These are phyloP conservation scores for Etia nguti DNA, from an alignment of 2,113 vertebrate genomes.

Conservation along the genomic window DNA sequence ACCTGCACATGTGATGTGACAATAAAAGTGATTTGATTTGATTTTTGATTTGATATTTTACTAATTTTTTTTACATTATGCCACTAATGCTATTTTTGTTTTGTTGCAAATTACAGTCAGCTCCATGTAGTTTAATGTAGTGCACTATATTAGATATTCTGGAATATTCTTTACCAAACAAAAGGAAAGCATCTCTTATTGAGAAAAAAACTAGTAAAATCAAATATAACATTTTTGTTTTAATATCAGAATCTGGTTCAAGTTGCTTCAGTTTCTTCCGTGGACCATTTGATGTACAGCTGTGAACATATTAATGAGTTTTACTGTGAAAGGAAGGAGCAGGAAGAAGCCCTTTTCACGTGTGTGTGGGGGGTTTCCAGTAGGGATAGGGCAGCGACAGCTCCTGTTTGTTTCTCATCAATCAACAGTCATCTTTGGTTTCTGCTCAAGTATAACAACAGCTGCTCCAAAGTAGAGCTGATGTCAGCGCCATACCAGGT, in stretches of 20 bases:
- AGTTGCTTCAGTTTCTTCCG: background rate
- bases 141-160: background rate
- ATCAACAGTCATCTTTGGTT: background rate
- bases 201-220: background rate
- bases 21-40: too few relatives aligned
- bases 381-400: background rate
- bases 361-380: background rate
- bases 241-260: background rate
- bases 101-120: background rate
- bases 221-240: accelerated
- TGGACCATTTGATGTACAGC: background rate
- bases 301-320: background rate
- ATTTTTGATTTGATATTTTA: too few relatives aligned
- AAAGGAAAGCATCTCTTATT: background rate
- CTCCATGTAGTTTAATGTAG: background rate
- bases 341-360: background rate
- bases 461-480: background rate
- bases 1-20: too few relatives aligned
- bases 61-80: background rate
- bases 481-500: background rate
- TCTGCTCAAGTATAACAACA: background rate
- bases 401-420: background rate
- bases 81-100: background rate
- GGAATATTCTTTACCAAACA: background rate
- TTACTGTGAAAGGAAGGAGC: background rate